Base-by-base conservation (phyloP, 2,888 invertebrate genomes). In the Miltochrista miniata region DNA sequence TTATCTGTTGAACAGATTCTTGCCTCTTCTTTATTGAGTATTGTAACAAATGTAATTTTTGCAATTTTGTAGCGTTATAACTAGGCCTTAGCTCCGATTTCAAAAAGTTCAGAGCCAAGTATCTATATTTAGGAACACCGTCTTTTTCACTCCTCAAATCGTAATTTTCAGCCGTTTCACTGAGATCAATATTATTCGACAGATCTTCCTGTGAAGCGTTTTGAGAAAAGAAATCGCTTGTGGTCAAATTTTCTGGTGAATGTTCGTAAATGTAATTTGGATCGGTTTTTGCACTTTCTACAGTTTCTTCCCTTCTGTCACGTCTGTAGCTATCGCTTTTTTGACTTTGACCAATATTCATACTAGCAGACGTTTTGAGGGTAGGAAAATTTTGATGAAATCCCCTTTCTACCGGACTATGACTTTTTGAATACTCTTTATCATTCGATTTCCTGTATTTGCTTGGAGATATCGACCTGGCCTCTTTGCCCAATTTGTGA, bases 41-140 rank as follows among this genome's bases (percentile, higher is more conserved):
- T 88, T 96, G 96, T 12, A 95, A 80, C 36, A 93, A 90, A 75
- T 96, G 96, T 31, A 96, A 72, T 67, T 93, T 93, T 48, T 94
- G 93, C n/a, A 97, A 80, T 60, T 95, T 95, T 1, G 93, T 93
- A 7, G 96, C 92, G 38, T 93, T 94, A 70, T 96, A 97, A 75
- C 96, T 96, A 2, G 92, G 93, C 55, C 94, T 93, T 43, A 96
- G 93, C 73, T 96, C 96, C 1, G 90, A 90, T 59, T 91, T 92
- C 0, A 92, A 75, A 61, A 94, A 93, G 59, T 85, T 92, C 11
- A 93, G 71, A 7, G 90, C 85, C 57, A 92, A 72, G 60, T 90
- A 90, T 49, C 92, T 72, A 54, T 82, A 89, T 55, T 91, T 92
- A 0, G 90, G 88, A 10, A 83, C 81, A 0, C 85, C 79, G 11